Conservation (phyloP, 2,113 vertebrate species). For the Callionymus lyra region DNA sequence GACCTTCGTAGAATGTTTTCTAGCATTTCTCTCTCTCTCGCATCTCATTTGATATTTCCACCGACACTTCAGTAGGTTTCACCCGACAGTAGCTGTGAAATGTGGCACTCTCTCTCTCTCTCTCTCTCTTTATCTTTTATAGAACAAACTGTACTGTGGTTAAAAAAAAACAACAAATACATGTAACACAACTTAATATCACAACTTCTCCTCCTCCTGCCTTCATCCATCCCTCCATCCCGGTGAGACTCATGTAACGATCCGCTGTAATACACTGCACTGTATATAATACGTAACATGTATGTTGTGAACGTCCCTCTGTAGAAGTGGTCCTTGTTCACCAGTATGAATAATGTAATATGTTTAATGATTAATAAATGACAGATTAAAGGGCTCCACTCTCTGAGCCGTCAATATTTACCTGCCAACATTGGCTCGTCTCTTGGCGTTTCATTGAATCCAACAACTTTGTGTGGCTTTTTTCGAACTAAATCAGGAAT, state of each 20-base stretch:
- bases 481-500: too few relatives aligned
- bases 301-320: slow-evolving; percentile 68
- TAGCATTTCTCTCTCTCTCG: slow-evolving; percentile 65
- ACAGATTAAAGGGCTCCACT: slow-evolving; percentile 67
- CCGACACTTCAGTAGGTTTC: slow-evolving; percentile 55
- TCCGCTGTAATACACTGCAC: slow-evolving; percentile 67
- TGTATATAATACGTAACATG: slow-evolving; percentile 71
- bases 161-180: slow-evolving; percentile 42
- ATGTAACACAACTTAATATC: slow-evolving; percentile 42
- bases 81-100: slow-evolving; percentile 67
- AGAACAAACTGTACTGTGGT: slow-evolving; percentile 64
- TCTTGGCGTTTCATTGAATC: too few relatives aligned
- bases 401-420: slow-evolving; percentile 52
- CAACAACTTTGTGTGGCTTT: too few relatives aligned
- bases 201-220: slow-evolving; percentile 29
- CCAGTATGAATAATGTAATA: slow-evolving; percentile 68
- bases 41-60: slow-evolving; percentile 59
- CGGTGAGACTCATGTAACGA: slow-evolving; percentile 57
- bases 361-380: slow-evolving; percentile 69
- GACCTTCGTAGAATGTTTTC: slow-evolving; percentile 64
- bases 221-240: slow-evolving; percentile 32
- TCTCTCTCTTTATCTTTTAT: slow-evolving; percentile 65
- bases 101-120: slow-evolving; percentile 59
- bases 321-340: slow-evolving; percentile 70
- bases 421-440: slow-evolving; percentile 19